These are phyloP conservation scores for Theropithecus gelada DNA, from an alignment of 2,113 vertebrate genomes.

Conservation along the genomic window DNA sequence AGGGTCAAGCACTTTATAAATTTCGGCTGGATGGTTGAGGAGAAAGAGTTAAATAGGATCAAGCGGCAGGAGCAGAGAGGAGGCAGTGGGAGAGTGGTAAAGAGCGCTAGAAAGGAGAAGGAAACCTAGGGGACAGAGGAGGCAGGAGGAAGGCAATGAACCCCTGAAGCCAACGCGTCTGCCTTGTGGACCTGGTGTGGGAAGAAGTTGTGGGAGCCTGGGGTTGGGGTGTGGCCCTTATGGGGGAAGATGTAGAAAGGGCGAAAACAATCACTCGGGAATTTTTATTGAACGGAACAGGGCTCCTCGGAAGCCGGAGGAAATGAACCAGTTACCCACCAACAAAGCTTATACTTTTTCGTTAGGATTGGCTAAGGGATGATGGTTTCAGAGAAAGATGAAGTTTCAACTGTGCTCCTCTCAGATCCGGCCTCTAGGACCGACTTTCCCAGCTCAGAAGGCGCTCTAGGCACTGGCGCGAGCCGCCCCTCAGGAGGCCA, in stretches of 20 bases:
- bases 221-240: not conserved
- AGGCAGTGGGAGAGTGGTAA: not conserved
- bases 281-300: not conserved
- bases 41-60: not conserved
- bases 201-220: not conserved
- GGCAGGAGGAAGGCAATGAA: not conserved
- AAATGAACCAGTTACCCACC: not conserved
- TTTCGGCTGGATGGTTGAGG: not conserved
- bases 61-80: not conserved
- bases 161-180: fast-evolving
- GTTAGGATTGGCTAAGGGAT: not conserved
- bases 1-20: not conserved
- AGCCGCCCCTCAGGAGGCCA: not conserved
- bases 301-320: not conserved
- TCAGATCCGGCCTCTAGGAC: too few species aligned
- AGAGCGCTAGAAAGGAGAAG: not conserved
- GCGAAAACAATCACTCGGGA: not conserved
- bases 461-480: fast-evolving
- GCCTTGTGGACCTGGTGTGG: not conserved
- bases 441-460: fast-evolving
- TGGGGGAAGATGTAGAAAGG: fast-evolving
- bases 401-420: fast-evolving
- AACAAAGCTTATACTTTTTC: not conserved
- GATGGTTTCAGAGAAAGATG: not conserved
- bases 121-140: not conserved